phyloP scores from a whole-genome alignment of 2,797 vertebrate species.

The Podargus strigoides region DNA sequence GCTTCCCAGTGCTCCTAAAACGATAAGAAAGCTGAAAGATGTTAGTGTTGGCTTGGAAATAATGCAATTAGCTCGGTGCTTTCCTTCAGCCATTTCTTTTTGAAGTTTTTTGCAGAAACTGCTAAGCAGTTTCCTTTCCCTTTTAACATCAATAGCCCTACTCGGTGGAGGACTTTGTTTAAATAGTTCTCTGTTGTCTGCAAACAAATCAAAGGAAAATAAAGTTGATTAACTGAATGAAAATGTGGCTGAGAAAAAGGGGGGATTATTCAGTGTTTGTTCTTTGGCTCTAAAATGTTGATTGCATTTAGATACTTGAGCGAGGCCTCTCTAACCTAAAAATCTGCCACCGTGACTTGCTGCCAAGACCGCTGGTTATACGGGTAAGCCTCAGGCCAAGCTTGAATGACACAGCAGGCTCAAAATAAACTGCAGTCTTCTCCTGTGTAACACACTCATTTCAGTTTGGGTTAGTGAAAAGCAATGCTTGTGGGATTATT shows the following conservation, averaged over 20 bases:
- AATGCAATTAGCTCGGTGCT: neutral
- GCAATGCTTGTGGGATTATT: neutral
- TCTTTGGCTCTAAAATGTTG: neutral
- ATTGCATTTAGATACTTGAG: neutral
- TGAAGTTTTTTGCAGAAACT: slow-evolving; percentile 25
- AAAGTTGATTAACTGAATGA: slow-evolving; percentile 38
- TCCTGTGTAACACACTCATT: neutral
- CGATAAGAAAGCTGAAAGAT: slow-evolving; percentile 29
- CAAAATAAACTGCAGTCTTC: slow-evolving; percentile 41
- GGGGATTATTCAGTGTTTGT: neutral
- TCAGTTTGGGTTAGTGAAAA: neutral
- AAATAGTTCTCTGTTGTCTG: slow-evolving; percentile 21
- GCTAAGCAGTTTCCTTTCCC: slow-evolving; percentile 24
- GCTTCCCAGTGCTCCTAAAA: neutral
- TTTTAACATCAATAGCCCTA: slow-evolving; percentile 23
- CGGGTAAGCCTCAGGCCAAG: neutral
- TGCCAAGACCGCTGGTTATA: neutral
- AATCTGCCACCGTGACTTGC: neutral
- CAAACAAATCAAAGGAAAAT: slow-evolving; percentile 43
- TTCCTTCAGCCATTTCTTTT: slow-evolving; percentile 11
- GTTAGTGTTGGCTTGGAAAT: neutral
- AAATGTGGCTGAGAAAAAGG: neutral
- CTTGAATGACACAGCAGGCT: slow-evolving; percentile 11
- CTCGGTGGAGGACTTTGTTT: neutral
- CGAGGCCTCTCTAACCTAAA: neutral